Base-by-base conservation (phyloP, 2,113 vertebrate species). In the Passer montanus region DNA sequence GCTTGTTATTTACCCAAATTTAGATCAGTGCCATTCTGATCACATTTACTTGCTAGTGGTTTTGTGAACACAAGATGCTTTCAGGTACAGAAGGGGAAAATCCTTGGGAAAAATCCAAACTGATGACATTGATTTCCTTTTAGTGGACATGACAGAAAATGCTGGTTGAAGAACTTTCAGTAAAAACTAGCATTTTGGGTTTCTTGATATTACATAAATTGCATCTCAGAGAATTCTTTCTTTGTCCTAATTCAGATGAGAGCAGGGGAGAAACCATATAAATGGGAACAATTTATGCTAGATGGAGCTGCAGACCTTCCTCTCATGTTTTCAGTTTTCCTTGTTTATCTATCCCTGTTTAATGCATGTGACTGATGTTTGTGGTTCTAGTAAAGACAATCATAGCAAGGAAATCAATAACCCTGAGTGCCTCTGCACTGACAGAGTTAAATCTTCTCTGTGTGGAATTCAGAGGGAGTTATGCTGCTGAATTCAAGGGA, bases 381-480 rank as follows among this genome's bases (percentile, higher is more conserved):
- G 76, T 30, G 56, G 33, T 33, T 87, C 44, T 16, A 31, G 39
- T 26, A 84, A 90, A 85, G 82, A 80, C 28, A 80, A 47, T 58
- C 1, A 0, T 52, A 89, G 53, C 27, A 18, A 58, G 58, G 62
- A 86, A 87, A 90, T 78, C 94, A 67, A 56, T 81, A 94, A 86
- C 31, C 43, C 19, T 1, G 3, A 87, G 49, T 0, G 23, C 60
- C 63, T 94, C 70, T 20, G 4, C 0, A 8, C 30, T 3, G 5
- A 39, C n/a, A 70, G 64, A 90, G 82, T 80, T 91, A 86, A 91
- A 88, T 63, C 43, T 73, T 53, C 35, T 30, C 75, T 30, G 3
- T 41, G 55, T 79, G 91, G 94, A 96, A 96, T 91, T 94, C 93
- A 93, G 93, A 84, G 94, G 79, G 93, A 95, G 90, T 96, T 93